phyloP scores from a whole-genome alignment of 2,113 vertebrate genomes.

The Sardina pilchardus region DNA sequence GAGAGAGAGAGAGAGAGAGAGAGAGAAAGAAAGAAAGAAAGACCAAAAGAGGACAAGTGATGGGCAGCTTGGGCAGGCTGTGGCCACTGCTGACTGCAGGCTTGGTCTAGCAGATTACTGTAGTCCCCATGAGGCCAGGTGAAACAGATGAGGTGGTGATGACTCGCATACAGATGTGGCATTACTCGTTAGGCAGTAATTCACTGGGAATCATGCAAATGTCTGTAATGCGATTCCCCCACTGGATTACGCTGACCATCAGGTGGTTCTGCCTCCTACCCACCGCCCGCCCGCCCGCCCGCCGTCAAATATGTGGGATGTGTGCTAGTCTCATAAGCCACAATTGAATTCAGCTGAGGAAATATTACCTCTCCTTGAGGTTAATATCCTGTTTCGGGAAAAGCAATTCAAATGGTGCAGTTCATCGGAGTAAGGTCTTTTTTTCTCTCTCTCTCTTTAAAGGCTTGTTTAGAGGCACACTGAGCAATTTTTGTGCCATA shows the following conservation, averaged over 20 bases:
- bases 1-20: neutral
- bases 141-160: constrained; percentile 54
- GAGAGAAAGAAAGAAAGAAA: neutral
- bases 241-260: constrained; percentile 15
- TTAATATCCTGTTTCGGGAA: constrained; percentile 29
- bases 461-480: constrained; percentile 39
- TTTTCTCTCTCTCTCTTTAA: constrained; percentile 27
- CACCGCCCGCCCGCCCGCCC: too few relatives aligned
- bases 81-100: constrained; percentile 13
- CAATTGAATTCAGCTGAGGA: constrained; percentile 16
- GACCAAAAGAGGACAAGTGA: constrained; percentile 16
- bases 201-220: constrained; percentile 49
- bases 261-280: neutral
- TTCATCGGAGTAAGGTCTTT: constrained; percentile 33
- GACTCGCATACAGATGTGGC: constrained; percentile 57
- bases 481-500: constrained; percentile 30
- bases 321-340: neutral
- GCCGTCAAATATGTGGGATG: neutral
- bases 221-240: constrained; percentile 18
- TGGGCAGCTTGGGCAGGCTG: neutral
- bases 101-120: constrained; percentile 60
- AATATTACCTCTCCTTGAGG: constrained; percentile 7
- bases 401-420: constrained; percentile 40
- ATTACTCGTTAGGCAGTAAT: constrained; percentile 47
- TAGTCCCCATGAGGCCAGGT: constrained; percentile 48